Percentiles rank a stretch among this genome's conserved stretches.
Conservation (phyloP, 2,113 vertebrate species). For the Thomomys bottae region DNA sequence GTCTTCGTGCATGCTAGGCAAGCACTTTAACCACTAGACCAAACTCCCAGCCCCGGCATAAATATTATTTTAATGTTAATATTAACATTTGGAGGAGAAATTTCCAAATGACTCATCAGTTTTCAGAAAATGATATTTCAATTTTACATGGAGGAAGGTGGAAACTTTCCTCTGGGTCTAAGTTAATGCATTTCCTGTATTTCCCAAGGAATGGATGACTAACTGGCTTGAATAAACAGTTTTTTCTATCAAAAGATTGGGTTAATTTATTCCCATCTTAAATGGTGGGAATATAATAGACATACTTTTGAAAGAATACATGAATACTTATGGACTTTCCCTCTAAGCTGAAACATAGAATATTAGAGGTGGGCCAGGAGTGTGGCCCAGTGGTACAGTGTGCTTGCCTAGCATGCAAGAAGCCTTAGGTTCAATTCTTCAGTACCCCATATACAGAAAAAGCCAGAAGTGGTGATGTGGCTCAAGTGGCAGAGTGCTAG, state of each 20-base stretch:
- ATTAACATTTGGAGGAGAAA: neutral
- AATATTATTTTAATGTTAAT: no score
- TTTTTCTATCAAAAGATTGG: neutral
- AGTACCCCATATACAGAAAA: no score
- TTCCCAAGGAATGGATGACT: neutral
- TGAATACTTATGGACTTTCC: neutral
- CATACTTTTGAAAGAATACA: neutral
- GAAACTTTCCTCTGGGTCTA: neutral
- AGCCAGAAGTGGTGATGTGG: no score
- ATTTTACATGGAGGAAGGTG: neutral
- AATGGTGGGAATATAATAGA: neutral
- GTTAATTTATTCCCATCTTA: neutral
- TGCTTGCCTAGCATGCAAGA: no score
- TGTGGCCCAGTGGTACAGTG: no score
- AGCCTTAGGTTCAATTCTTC: no score
- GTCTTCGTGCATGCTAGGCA: no score
- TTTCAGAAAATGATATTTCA: conserved; percentile 13
- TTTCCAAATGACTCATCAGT: neutral
- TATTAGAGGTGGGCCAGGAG: no score
- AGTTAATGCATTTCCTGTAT: neutral
- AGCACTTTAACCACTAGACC: no score
- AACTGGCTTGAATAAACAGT: neutral
- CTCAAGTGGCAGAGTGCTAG: no score
- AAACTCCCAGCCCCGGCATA: no score
- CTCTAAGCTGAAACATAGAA: neutral